Evolutionary conservation across 2,797 vertebrate genomes (phyloP), one percentile per base, ranked within the genome.

Genomic region (Spinus pinus): DNA sequence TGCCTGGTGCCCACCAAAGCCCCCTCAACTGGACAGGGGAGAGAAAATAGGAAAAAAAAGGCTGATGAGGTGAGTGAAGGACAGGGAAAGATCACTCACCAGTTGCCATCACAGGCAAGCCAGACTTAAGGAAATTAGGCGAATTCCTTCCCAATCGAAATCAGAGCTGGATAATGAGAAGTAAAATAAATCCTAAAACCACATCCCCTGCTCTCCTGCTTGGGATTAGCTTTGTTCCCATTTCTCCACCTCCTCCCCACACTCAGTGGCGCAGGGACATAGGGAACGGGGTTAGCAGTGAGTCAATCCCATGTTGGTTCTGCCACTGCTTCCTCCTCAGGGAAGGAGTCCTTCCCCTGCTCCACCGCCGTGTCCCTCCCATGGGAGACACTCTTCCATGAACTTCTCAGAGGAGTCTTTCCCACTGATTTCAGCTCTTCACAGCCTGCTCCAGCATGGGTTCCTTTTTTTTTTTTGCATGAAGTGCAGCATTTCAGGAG

Each of bases 281-380:
- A 7, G 23, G 35, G 35, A 61, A 28, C n/a, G 31, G 13, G 23
- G 9, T 54, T 61, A 49, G 42, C 23, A 42, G 13, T 0, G 2
- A 74, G 19, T 62, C 49, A 31, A 37, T 69, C 27, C 24, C 11
- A 2, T 37, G 9, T 41, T 74, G 35, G 42, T 49, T 75, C 27
- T 62, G 49, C 35, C 14, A 2, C 31, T 67, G 54, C 23, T 54
- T 35, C 35, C 47, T 67, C 41, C 33, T 42, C 30, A 31, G 8
- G 14, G 22, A 42, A 16, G 19, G 27, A 56, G 70, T 69, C 49
- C 42, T 88, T 49, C 35, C 47, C 23, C 23, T 49, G 35, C 27
- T 61, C 23, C 42, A 15, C 9, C 0, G 0, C 56, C 0, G 1
- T 33, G 54, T 75, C 20, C n/a, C 27, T 75, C 35, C 20, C 13